A percentile compares a stretch with the other conserved stretches of the same genome.
These are phyloP conservation scores for Promerops cafer DNA, from an alignment of 2,113 vertebrate genomes.

Conservation along the genomic window DNA sequence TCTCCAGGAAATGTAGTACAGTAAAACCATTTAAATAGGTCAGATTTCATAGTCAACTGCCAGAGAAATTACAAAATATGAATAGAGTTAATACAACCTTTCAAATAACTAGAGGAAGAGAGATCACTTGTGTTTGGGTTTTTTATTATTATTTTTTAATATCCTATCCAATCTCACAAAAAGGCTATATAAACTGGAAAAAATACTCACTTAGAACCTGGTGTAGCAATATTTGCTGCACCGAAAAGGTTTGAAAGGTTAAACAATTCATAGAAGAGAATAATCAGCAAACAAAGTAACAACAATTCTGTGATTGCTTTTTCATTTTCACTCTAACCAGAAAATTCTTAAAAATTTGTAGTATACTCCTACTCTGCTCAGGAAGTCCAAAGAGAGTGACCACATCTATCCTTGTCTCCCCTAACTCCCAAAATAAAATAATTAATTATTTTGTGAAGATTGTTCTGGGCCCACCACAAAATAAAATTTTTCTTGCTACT, in stretches of 20 bases:
- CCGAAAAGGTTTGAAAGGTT: background rate
- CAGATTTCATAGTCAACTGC: constrained; percentile 60
- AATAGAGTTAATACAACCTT: constrained; percentile 46
- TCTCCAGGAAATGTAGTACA: constrained; percentile 64
- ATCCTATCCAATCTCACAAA: constrained; percentile 18
- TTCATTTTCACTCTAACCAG: background rate
- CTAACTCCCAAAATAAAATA: background rate
- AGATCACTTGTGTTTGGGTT: background rate
- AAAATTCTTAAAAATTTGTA: background rate
- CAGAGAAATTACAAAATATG: constrained; percentile 37
- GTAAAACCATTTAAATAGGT: constrained; percentile 64
- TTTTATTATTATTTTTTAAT: constrained; percentile 47
- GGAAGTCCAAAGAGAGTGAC: background rate
- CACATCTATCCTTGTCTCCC: background rate
- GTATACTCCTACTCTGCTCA: background rate
- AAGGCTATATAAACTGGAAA: background rate
- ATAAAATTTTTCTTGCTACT: background rate
- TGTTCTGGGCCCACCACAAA: background rate
- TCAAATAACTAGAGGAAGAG: constrained; percentile 40
- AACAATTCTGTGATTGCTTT: background rate
- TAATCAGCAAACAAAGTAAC: background rate
- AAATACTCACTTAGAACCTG: background rate
- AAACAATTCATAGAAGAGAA: background rate
- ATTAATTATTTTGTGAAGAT: background rate
- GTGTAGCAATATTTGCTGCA: background rate